phyloP scores from a whole-genome alignment of 2,113 vertebrate genomes.

The Tachuris rubrigastra region DNA sequence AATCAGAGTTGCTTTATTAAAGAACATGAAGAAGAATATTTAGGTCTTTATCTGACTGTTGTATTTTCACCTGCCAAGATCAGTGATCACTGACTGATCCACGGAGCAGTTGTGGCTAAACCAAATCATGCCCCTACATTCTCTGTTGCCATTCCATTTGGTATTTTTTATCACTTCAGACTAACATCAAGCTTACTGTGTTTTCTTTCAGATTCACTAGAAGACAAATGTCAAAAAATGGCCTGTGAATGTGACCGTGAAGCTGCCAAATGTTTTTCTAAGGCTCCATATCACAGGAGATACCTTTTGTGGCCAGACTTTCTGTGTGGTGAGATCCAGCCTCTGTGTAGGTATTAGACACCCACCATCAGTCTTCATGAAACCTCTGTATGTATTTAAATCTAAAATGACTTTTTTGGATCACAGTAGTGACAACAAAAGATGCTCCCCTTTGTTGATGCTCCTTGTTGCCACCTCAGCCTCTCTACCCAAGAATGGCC shows the following conservation, averaged over 20 bases:
- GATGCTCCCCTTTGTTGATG: background rate
- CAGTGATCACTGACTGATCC: background rate
- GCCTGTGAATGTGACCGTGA: slow-evolving; percentile 88
- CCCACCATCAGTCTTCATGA: background rate
- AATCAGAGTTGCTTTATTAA: background rate
- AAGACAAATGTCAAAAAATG: slow-evolving; percentile 83
- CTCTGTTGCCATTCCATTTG: background rate
- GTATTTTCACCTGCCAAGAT: background rate
- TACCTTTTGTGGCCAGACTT: slow-evolving; percentile 83
- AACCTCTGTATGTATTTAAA: background rate
- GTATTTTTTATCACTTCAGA: background rate
- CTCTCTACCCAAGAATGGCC: background rate
- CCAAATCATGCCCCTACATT: background rate
- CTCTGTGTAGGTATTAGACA: slow-evolving; percentile 69
- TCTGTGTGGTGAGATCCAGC: slow-evolving; percentile 77
- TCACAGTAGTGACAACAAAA: background rate
- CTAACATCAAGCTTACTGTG: background rate
- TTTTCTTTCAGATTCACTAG: slow-evolving; percentile 79
- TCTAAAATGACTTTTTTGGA: background rate
- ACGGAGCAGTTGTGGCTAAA: background rate
- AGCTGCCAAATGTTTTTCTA: slow-evolving; percentile 81
- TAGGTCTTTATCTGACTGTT: background rate
- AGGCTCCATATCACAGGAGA: slow-evolving; percentile 75
- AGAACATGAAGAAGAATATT: background rate
- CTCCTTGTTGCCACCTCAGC: background rate